Evolutionary conservation across 1,140 invertebrate genomes (phyloP).

Genomic region (Plectus sambesii): DNA sequence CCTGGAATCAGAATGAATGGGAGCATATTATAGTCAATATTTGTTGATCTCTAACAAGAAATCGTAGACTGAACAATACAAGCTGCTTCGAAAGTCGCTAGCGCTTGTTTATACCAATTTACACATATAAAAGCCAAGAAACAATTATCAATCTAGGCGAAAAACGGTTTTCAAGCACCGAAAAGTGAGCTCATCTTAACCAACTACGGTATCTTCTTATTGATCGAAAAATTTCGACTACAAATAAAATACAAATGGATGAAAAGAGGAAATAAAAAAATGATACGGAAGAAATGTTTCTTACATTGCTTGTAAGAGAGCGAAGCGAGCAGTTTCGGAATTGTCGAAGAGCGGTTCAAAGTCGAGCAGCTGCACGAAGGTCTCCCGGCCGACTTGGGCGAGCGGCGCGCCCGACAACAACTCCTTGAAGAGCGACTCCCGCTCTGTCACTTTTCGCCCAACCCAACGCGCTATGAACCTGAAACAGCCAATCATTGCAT

Average conservation of each 20-base stretch:
- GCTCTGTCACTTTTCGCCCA: conserved; percentile 46
- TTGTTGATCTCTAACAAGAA: too few relatives aligned
- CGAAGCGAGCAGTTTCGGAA: conserved; percentile 52
- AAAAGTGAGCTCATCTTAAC: too few relatives aligned
- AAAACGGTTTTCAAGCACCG: too few relatives aligned
- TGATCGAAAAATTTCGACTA: conserved; percentile 8
- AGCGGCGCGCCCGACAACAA: conserved; percentile 49
- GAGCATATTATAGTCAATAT: too few relatives aligned
- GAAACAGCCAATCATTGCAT: too few relatives aligned
- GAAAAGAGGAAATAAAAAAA: too few relatives aligned
- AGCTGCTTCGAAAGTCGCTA: too few relatives aligned
- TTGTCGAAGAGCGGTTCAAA: conserved; percentile 48
- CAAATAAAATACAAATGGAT: conserved; percentile 43
- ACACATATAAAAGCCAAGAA: too few relatives aligned
- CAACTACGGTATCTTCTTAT: conserved; percentile 15
- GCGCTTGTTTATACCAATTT: too few relatives aligned
- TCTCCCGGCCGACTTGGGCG: conserved; percentile 18
- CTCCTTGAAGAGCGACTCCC: conserved; percentile 52
- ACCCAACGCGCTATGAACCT: conserved; percentile 54
- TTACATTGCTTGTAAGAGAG: conserved; percentile 53
- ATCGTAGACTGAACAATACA: too few relatives aligned
- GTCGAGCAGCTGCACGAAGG: conserved; percentile 46
- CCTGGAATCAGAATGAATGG: background rate
- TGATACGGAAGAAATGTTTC: too few relatives aligned
- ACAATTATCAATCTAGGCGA: too few relatives aligned